Base-by-base conservation (phyloP, 2,113 vertebrate genomes). In the Planiliza haematocheilus region DNA sequence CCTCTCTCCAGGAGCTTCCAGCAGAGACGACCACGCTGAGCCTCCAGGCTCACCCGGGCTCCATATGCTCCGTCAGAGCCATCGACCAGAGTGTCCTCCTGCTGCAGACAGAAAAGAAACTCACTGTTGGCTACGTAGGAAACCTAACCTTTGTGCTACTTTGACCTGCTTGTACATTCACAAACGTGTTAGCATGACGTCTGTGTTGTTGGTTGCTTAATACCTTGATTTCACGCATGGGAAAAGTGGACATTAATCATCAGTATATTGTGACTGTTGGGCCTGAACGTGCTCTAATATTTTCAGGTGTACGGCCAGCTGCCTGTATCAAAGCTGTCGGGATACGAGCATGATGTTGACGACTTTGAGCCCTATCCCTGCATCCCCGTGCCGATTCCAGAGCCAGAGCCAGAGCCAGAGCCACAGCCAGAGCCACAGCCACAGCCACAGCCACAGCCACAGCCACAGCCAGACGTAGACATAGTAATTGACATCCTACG, bases 41-140 rank as follows among this genome's bases (percentile, higher is more conserved):
- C 1, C 83, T 98, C n/a, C 78, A 89, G 58, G 95, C 96, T 43
- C 79, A 90, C 3, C 91, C 95, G 2, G 86, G 92, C 38, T 98
- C 96, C 0, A 10, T 92, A 60, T 98, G 97, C 55, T 96, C 95
- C 0, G 65, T 97, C 43, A 43, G 82, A 59, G 95, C 94, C 42
- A 84, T 96, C 30, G 96, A 97, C 84, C 91, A 94, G 88, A 95
- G 95, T 0, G 4, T 97, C 50, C 83, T 96, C 1, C 90, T 97
- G 38, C 89, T 96, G 72, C 86, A 49, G 17, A 4, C 86, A 0
- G 93, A 91, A 16, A 24, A 13, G 2, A 79, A 94, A 20, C 83
- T 96, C 20, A 93, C 83, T 1, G 83, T 92, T 0, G 80, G 90
- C 7, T 91, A 24, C 30, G 94, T 94, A 86, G 0, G 91, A 17